Percentiles rank a stretch among this genome's conserved stretches.
phyloP scores from a whole-genome alignment of 2,888 invertebrate genomes.

The Archips crataeganus region DNA sequence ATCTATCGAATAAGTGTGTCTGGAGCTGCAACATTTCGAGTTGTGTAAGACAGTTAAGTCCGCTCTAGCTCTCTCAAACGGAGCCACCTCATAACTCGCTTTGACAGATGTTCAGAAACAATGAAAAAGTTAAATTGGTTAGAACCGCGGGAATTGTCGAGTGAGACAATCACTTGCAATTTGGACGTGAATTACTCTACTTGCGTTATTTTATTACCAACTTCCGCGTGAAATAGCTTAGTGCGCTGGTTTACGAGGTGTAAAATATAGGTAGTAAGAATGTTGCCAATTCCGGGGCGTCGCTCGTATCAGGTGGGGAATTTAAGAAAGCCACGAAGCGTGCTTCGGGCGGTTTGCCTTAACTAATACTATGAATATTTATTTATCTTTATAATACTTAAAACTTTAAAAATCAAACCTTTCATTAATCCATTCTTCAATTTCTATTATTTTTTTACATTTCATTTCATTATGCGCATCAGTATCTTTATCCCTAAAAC shows the following conservation, averaged over 20 bases:
- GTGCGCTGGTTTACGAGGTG: conserved; percentile 26
- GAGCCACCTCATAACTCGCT: conserved; percentile 32
- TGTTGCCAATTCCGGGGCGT: conserved; percentile 4
- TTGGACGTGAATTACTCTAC: conserved; percentile 37
- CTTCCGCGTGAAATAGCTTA: conserved; percentile 29
- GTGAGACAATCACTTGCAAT: conserved; percentile 34
- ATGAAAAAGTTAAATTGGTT: conserved; percentile 43
- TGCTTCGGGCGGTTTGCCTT: not conserved
- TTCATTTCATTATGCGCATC: too few relatives aligned
- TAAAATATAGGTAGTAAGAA: conserved; percentile 17
- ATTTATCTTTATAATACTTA: not conserved
- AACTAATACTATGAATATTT: not conserved
- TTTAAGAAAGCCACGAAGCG: not conserved
- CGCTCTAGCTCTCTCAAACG: conserved; percentile 12
- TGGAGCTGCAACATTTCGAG: conserved; percentile 24
- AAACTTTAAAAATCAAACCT: too few relatives aligned
- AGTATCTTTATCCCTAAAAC: too few relatives aligned
- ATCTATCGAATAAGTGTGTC: conserved; percentile 10
- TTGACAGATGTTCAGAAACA: conserved; percentile 40
- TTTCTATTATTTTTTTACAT: too few relatives aligned
- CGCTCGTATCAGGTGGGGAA: not conserved
- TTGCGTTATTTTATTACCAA: conserved; percentile 32
- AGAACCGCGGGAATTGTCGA: conserved; percentile 33
- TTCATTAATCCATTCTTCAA: too few relatives aligned
- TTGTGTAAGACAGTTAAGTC: conserved; percentile 33